phyloP scores from a whole-genome alignment of 2,113 vertebrate genomes.

The Pan troglodytes region DNA sequence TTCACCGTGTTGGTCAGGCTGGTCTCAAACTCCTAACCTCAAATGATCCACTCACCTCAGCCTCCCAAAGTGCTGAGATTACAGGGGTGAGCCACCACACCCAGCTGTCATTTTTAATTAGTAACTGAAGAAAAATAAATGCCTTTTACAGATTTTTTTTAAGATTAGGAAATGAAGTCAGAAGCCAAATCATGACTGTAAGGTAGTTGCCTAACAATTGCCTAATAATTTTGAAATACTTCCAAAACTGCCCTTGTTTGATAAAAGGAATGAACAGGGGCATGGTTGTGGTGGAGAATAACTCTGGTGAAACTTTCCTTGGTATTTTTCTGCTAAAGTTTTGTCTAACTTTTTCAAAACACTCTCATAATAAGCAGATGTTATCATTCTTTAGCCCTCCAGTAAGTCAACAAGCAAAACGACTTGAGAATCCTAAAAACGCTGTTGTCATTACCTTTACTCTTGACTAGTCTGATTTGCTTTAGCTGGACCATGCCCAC shows the following conservation, averaged over 20 bases:
- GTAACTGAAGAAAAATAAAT: neutral
- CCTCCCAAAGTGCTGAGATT: too few species aligned
- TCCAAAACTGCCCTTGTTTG: neutral
- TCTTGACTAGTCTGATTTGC: neutral
- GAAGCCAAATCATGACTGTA: neutral
- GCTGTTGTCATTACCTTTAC: neutral
- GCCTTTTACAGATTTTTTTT: neutral
- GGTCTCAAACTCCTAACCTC: too few species aligned
- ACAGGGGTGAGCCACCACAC: too few species aligned
- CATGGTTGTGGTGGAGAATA: neutral
- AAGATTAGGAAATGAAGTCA: neutral
- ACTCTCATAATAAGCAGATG: too few species aligned
- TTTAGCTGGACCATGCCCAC: neutral
- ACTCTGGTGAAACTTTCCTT: neutral
- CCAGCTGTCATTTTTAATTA: neutral
- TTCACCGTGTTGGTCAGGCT: too few species aligned
- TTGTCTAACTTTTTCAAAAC: too few species aligned
- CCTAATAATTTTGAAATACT: neutral
- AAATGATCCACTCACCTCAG: too few species aligned
- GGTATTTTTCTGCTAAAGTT: neutral
- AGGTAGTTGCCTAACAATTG: neutral
- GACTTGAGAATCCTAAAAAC: neutral
- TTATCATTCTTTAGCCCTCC: too few species aligned
- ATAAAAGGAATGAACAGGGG: neutral
- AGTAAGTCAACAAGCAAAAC: too few species aligned